phyloP scores from a whole-genome alignment of 2,113 vertebrate genomes.

The Erpornis zantholeuca region DNA sequence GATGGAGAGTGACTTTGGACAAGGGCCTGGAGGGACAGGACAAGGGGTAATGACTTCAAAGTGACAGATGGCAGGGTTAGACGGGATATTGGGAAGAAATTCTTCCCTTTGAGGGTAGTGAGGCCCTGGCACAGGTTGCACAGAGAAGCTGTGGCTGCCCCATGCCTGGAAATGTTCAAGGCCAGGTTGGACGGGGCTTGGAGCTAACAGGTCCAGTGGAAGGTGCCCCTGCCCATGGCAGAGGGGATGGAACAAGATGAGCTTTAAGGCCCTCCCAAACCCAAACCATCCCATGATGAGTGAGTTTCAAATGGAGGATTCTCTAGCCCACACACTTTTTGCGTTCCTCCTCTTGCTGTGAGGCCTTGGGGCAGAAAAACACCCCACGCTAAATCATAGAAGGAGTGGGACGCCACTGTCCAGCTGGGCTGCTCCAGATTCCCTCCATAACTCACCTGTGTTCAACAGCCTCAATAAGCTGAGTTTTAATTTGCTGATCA shows the following conservation, averaged over 20 bases:
- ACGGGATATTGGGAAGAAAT: neutral
- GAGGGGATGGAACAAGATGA: neutral
- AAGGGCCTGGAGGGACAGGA: neutral
- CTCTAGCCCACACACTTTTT: neutral
- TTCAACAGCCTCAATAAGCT: neutral
- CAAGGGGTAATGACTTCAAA: neutral
- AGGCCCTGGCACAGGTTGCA: neutral
- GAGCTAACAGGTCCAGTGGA: neutral
- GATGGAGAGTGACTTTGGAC: neutral
- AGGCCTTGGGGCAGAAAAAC: neutral
- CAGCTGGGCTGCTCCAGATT: neutral
- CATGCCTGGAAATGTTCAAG: neutral
- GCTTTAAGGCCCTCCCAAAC: neutral
- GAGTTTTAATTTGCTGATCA: constrained; percentile 51
- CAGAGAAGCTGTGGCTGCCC: neutral
- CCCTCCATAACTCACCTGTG: neutral
- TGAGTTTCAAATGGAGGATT: neutral
- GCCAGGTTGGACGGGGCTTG: fast-evolving
- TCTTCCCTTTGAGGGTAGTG: fast-evolving
- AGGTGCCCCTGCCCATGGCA: neutral
- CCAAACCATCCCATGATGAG: neutral
- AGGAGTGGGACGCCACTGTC: neutral
- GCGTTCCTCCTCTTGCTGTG: neutral
- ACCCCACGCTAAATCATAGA: fast-evolving
- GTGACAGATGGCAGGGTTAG: neutral